Conservation (phyloP, 2,113 vertebrate genomes). For the Galemys pyrenaicus region DNA sequence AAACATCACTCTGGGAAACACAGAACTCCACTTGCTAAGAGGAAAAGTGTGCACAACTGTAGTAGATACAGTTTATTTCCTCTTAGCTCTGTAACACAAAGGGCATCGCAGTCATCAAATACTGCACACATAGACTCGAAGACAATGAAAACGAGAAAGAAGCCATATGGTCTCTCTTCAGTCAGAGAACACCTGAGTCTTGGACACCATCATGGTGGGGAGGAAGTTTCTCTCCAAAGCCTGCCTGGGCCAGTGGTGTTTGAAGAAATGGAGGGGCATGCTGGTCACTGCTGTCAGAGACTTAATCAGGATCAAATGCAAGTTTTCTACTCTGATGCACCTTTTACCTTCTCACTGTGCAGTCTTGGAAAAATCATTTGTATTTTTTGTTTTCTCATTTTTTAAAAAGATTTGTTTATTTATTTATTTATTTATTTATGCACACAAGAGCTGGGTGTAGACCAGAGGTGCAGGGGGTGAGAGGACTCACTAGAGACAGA, state of each 20-base stretch:
- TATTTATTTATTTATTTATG: no score
- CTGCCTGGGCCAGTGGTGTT: not conserved
- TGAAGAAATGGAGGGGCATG: not conserved
- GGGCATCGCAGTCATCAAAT: not conserved
- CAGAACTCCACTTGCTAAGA: not conserved
- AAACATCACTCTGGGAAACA: not conserved
- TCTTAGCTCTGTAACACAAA: slow-evolving; percentile 12
- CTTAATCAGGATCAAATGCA: not conserved
- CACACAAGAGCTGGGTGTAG: no score
- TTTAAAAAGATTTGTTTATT: no score
- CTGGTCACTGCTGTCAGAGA: not conserved
- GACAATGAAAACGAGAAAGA: not conserved
- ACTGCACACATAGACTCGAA: not conserved
- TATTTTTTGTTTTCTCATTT: not conserved
- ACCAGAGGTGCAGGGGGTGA: no score
- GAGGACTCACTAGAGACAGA: no score
- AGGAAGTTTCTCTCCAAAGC: not conserved
- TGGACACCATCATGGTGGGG: not conserved
- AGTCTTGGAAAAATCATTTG: not conserved
- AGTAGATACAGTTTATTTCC: not conserved
- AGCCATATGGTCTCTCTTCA: not conserved
- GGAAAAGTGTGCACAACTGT: not conserved
- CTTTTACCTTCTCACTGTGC: not conserved
- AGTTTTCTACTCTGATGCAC: not conserved
- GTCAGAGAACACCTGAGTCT: not conserved